These are phyloP conservation scores for Rhagoletis zephyria DNA, from an alignment of 1,140 invertebrate genomes.

Conservation along the genomic window DNA sequence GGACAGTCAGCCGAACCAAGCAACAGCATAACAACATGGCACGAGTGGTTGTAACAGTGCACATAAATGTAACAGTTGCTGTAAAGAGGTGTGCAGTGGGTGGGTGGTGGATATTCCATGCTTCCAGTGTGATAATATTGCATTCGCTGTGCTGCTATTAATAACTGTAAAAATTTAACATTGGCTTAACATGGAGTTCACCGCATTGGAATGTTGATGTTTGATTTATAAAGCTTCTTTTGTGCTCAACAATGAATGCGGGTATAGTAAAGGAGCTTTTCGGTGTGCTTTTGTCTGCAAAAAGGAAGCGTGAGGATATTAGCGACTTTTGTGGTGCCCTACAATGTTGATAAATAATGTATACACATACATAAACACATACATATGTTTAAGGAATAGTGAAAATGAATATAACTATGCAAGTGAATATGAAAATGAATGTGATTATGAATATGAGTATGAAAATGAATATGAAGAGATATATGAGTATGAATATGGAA, in stretches of 20 bases:
- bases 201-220: not conserved
- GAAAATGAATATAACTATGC: not conserved
- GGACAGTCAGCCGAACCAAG: slow-evolving; percentile 32
- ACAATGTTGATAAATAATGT: not conserved
- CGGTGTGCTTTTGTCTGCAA: slow-evolving; percentile 9
- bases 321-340: not conserved
- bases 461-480: not conserved
- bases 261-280: slow-evolving; percentile 1
- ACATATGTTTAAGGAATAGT: not conserved
- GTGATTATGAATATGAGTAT: not conserved
- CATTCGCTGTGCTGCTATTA: not conserved
- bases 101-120: not conserved
- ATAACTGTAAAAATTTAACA: not conserved
- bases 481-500: not conserved
- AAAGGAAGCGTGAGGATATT: not conserved
- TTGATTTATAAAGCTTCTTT: slow-evolving; percentile 32
- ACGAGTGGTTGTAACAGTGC: not conserved
- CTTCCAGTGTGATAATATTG: not conserved
- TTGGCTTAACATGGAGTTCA: not conserved
- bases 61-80: not conserved
- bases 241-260: not conserved
- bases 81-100: not conserved
- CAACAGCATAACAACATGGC: not conserved
- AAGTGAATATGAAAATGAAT: not conserved
- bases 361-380: not conserved